Conservation (phyloP, 92 coral and sea anemone genomes). For the Epizoanthus illoricatus region DNA sequence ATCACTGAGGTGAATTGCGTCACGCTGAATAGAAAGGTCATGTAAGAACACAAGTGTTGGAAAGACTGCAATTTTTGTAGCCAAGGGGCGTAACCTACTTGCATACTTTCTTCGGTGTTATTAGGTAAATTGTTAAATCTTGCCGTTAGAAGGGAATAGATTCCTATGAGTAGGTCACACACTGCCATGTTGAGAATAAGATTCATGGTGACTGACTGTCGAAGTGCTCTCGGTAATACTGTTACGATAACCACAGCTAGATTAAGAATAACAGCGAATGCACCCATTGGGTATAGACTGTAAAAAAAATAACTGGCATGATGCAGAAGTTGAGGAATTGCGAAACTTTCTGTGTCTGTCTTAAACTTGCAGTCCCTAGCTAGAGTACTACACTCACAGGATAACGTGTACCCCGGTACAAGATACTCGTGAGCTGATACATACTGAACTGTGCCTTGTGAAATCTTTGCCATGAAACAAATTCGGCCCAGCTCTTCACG, state of each 20-base stretch:
- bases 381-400: slow-evolving; percentile 2
- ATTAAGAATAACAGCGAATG: background rate
- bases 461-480: background rate
- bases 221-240: background rate
- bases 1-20: slow-evolving; percentile 27
- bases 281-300: slow-evolving; percentile 17
- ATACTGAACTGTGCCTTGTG: background rate
- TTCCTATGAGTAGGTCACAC: slow-evolving; percentile 23
- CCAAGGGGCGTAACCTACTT: background rate
- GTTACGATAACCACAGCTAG: slow-evolving; percentile 1
- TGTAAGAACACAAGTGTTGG: background rate
- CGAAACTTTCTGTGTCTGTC: no score
- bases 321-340: background rate
- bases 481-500: slow-evolving; percentile 12
- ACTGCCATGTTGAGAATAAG: slow-evolving; percentile 28
- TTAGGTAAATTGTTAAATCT: slow-evolving; percentile 20
- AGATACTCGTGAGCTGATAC: slow-evolving; percentile 1
- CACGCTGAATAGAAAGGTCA: slow-evolving; percentile 24
- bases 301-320: background rate
- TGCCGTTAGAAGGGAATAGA: slow-evolving; percentile 11
- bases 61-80: background rate
- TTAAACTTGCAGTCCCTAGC: background rate
- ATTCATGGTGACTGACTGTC: slow-evolving; percentile 22
- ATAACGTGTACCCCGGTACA: slow-evolving; percentile 8
- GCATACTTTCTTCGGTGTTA: background rate